Percentiles rank a stretch among this genome's conserved stretches.
Evolutionary conservation across 2,888 invertebrate species (phyloP).

Genomic region (Oxytorus armatus): DNA sequence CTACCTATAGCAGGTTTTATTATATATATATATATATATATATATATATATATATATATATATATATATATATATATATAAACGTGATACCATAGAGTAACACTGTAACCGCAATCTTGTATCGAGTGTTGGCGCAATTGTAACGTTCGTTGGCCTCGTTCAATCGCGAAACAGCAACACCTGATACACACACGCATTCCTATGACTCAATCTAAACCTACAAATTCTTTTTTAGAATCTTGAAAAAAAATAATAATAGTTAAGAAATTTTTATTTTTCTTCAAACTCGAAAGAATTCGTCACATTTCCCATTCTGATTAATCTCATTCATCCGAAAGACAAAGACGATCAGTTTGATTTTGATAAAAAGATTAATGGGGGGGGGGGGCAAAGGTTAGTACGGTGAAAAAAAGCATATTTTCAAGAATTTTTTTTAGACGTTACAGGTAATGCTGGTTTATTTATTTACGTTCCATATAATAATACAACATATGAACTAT

Average conservation of each 20-base stretch:
- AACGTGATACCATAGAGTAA: slow-evolving; percentile 1
- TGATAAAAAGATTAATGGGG: too few species aligned
- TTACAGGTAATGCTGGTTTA: too few species aligned
- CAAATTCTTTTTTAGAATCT: not conserved
- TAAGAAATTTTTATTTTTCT: not conserved
- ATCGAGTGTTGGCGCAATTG: slow-evolving; percentile 54
- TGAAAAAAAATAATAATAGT: not conserved
- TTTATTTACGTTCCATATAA: too few species aligned
- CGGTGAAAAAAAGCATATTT: too few species aligned
- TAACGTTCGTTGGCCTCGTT: slow-evolving; percentile 61
- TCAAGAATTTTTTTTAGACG: too few species aligned
- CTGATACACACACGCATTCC: not conserved
- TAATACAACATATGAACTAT: too few species aligned
- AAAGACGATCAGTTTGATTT: too few species aligned
- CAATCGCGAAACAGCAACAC: slow-evolving; percentile 27
- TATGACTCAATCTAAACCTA: slow-evolving; percentile 3
- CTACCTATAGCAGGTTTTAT: slow-evolving; percentile 39
- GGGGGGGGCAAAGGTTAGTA: too few species aligned
- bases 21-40: slow-evolving; percentile 26
- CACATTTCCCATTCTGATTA: not conserved
- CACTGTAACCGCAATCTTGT: slow-evolving; percentile 54
- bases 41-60: slow-evolving; percentile 19
- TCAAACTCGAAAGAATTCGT: not conserved
- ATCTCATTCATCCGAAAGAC: too few species aligned
- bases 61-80: slow-evolving; percentile 8